Conservation (phyloP, 2,797 vertebrate genomes). For the Sus cebifrons region DNA sequence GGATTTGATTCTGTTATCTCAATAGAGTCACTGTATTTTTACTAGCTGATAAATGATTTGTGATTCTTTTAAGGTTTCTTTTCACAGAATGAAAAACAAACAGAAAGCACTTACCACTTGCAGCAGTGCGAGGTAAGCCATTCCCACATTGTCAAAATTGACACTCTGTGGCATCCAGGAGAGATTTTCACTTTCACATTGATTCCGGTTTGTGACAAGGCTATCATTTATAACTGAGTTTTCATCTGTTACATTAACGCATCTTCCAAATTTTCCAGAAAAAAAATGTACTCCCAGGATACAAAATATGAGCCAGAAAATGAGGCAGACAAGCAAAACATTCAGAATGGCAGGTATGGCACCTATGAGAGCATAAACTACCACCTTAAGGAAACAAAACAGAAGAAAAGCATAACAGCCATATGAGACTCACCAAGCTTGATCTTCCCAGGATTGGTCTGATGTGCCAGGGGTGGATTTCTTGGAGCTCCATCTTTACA, state of each 20-base stretch:
- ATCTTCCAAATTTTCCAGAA: conserved; percentile 87
- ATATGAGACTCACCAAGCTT: rapidly evolving
- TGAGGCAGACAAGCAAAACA: conserved; percentile 90
- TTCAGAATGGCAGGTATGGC: conserved; percentile 91
- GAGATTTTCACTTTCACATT: not conserved
- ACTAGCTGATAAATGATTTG: not conserved
- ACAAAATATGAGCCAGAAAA: conserved; percentile 92
- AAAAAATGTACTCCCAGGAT: conserved; percentile 89
- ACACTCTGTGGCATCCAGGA: conserved; percentile 81
- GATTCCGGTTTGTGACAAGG: rapidly evolving
- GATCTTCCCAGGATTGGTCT: not conserved
- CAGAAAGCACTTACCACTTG: conserved; percentile 89
- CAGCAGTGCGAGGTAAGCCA: conserved; percentile 90
- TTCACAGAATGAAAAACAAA: not conserved
- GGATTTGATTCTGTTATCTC: not conserved
- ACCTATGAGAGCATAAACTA: conserved; percentile 90
- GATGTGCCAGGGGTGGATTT: not conserved
- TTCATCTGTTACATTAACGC: not conserved
- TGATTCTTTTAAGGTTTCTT: not conserved
- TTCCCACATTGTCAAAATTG: conserved; percentile 90
- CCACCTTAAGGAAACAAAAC: conserved; percentile 86
- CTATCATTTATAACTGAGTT: rapidly evolving
- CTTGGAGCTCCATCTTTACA: not conserved
- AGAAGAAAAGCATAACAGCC: not conserved
- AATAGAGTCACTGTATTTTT: not conserved